phyloP scores from a whole-genome alignment of 1,140 invertebrate genomes.

The Calliphora vicina region DNA sequence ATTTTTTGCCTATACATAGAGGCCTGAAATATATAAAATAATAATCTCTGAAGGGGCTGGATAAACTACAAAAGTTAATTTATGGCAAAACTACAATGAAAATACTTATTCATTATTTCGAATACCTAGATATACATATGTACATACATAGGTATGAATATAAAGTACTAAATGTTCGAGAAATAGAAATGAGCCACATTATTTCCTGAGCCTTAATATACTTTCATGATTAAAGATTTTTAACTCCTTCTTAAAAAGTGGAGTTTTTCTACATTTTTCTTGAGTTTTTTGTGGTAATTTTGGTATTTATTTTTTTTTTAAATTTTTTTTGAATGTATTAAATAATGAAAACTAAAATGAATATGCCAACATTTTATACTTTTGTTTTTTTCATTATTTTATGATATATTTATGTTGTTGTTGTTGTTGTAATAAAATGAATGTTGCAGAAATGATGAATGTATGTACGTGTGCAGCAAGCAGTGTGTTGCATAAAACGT shows the following conservation, averaged over 20 bases:
- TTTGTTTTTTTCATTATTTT: background rate
- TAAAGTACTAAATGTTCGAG: too few species aligned
- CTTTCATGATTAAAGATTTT: conserved; percentile 6
- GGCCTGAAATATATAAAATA: too few species aligned
- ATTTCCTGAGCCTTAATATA: background rate
- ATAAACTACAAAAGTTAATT: background rate
- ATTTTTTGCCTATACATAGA: too few species aligned
- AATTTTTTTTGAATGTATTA: background rate
- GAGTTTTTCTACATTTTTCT: background rate
- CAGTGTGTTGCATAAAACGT: background rate
- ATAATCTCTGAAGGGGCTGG: too few species aligned
- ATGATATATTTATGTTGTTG: background rate
- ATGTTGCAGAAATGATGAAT: conserved; percentile 5
- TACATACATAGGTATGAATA: too few species aligned
- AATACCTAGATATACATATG: too few species aligned
- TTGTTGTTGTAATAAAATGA: conserved; percentile 10
- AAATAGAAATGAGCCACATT: background rate
- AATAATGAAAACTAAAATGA: background rate
- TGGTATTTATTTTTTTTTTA: too few species aligned
- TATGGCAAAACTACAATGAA: background rate
- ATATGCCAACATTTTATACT: background rate
- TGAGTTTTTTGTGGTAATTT: background rate
- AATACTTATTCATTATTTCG: background rate
- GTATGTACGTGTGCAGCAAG: background rate
- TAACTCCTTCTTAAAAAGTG: conserved; percentile 12